phyloP scores from a whole-genome alignment of 2,888 invertebrate genomes.

The Conomelus anceps region DNA sequence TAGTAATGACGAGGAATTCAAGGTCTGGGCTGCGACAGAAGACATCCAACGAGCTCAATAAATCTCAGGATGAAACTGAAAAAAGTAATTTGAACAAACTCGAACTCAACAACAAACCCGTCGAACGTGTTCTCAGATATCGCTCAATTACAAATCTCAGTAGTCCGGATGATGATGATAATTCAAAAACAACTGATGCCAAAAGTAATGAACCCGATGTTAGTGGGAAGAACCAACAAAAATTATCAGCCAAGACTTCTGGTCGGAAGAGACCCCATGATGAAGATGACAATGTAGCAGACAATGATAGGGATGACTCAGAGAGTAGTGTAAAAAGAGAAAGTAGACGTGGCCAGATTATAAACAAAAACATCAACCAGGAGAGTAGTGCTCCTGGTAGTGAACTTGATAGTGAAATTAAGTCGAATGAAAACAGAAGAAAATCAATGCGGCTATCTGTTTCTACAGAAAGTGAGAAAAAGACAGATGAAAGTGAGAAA shows the following conservation, averaged over 20 bases:
- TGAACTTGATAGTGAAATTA: neutral
- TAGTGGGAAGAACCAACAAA: neutral
- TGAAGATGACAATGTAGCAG: too few relatives aligned
- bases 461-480: neutral
- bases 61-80: neutral
- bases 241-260: too few relatives aligned
- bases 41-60: neutral
- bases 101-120: neutral
- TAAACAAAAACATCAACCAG: neutral
- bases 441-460: neutral
- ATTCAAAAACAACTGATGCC: neutral
- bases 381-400: neutral
- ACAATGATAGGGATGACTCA: neutral
- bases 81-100: too few relatives aligned
- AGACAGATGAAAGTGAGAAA: neutral
- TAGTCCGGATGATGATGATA: neutral
- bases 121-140: neutral
- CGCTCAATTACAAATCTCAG: neutral
- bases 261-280: neutral
- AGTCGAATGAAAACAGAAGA: neutral
- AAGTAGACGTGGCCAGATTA: neutral
- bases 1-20: neutral
- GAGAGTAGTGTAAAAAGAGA: neutral
- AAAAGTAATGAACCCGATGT: neutral
- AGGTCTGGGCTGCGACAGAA: neutral